A percentile compares a stretch with the other conserved stretches of the same genome.
Evolutionary conservation across 30 jellyfish, hydroid and myxozoan genomes (phyloP).

Genomic region (Aurelia sp.): DNA sequence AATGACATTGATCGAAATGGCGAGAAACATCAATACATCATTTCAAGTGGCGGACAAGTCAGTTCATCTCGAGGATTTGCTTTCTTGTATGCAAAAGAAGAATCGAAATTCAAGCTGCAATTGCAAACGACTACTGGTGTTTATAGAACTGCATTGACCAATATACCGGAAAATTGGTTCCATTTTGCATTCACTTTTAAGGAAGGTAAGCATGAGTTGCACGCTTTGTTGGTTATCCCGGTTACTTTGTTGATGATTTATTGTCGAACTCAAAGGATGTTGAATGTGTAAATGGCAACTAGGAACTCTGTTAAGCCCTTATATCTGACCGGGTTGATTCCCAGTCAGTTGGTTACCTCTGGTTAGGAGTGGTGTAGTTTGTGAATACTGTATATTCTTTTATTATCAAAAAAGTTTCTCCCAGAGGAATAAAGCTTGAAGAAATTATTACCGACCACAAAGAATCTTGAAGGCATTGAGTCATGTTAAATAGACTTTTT

Average conservation of each 20-base stretch:
- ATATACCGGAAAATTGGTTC: slow-evolving; percentile 82
- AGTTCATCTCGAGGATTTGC: slow-evolving; percentile 95
- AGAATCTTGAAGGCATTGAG: too few species aligned
- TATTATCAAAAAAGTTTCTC: too few species aligned
- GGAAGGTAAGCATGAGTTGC: slow-evolving; percentile 39
- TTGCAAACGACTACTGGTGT: slow-evolving; percentile 79
- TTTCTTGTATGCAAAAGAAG: slow-evolving; percentile 87
- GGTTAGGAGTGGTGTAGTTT: too few species aligned
- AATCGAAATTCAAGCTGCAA: slow-evolving; percentile 87
- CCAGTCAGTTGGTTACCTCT: too few species aligned
- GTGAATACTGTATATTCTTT: too few species aligned
- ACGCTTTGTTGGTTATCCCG: neutral
- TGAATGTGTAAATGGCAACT: too few species aligned
- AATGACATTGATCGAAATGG: slow-evolving; percentile 50
- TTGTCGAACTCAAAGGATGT: too few species aligned
- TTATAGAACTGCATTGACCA: slow-evolving; percentile 84
- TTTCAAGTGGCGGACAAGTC: slow-evolving; percentile 98
- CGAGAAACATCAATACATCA: slow-evolving; percentile 85
- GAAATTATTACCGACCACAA: too few species aligned
- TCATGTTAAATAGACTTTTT: too few species aligned
- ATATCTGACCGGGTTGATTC: too few species aligned
- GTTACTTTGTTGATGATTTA: neutral
- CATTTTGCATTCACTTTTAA: slow-evolving; percentile 89
- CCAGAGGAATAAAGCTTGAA: too few species aligned
- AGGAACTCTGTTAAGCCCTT: too few species aligned